phyloP scores from a whole-genome alignment of 2,888 invertebrate genomes.

The Stramonita haemastoma region DNA sequence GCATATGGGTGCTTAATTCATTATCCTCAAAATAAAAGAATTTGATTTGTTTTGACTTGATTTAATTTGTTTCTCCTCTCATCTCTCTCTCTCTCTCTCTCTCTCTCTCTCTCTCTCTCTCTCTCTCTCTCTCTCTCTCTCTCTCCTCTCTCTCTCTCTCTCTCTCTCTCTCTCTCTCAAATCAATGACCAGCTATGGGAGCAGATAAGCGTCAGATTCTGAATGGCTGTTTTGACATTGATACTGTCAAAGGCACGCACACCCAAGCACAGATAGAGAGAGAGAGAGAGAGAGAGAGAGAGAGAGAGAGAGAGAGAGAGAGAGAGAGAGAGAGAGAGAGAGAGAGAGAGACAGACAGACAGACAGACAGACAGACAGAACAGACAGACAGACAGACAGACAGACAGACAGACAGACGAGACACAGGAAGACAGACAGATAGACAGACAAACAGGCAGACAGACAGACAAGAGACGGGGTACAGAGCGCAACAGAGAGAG shows the following conservation, averaged over 20 bases:
- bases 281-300: background rate
- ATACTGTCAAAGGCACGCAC: no score
- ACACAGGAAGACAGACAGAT: background rate
- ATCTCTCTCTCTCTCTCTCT: no score
- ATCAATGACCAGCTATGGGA: no score
- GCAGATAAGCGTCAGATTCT: no score
- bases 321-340: no score
- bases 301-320: no score
- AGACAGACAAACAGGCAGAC: background rate
- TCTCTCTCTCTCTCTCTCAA: no score
- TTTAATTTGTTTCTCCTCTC: background rate
- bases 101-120: background rate
- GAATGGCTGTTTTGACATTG: no score
- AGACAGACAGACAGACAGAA: background rate
- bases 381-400: background rate
- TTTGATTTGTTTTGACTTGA: no score
- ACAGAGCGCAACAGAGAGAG: background rate
- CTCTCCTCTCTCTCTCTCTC: background rate
- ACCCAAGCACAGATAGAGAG: background rate
- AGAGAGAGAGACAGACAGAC: conserved; percentile 2
- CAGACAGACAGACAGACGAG: no score
- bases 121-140: conserved; percentile 10
- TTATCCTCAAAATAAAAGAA: no score
- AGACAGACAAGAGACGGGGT: background rate
- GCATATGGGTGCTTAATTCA: no score